Evolutionary conservation across 2,888 invertebrate species (phyloP).

Genomic region (Cabera pusaria): DNA sequence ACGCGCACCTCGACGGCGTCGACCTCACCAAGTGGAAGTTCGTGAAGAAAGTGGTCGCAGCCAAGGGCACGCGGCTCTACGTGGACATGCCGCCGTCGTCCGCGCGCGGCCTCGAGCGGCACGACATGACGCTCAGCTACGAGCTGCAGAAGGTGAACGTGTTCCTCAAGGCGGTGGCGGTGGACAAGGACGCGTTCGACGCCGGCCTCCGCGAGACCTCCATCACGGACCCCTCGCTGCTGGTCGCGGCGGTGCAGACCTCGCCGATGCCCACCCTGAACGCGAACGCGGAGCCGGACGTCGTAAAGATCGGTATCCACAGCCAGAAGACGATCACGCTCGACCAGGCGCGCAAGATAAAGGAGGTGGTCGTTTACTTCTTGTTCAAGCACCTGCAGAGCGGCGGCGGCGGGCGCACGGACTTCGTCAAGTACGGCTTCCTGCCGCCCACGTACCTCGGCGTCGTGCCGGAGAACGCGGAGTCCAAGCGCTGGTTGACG

Average conservation of each 20-base stretch:
- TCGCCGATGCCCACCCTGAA: conserved; percentile 55
- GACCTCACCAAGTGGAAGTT: conserved; percentile 70
- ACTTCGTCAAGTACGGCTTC: conserved; percentile 64
- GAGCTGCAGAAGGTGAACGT: conserved; percentile 72
- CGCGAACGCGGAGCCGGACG: conserved; percentile 12
- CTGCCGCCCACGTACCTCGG: conserved; percentile 58
- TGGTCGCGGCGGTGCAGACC: conserved; percentile 41
- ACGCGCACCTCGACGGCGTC: conserved; percentile 50
- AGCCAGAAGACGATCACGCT: conserved; percentile 51
- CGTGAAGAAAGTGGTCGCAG: conserved; percentile 61
- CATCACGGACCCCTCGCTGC: conserved; percentile 30
- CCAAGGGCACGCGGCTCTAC: conserved; percentile 65
- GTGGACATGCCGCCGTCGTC: conserved; percentile 72
- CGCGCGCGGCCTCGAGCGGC: conserved; percentile 58
- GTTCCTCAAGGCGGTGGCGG: conserved; percentile 63
- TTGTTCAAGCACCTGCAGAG: conserved; percentile 58
- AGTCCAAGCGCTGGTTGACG: conserved; percentile 60
- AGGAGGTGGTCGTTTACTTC: conserved; percentile 59
- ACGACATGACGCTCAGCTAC: conserved; percentile 67
- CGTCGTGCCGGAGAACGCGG: conserved; percentile 59
- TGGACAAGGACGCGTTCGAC: conserved; percentile 68
- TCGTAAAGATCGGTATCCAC: conserved; percentile 55
- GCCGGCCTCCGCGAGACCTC: conserved; percentile 53
- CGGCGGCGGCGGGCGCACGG: conserved; percentile 47
- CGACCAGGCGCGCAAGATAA: conserved; percentile 57